These are phyloP conservation scores for Volucella inflata DNA, from an alignment of 2,888 invertebrate genomes.

Conservation along the genomic window DNA sequence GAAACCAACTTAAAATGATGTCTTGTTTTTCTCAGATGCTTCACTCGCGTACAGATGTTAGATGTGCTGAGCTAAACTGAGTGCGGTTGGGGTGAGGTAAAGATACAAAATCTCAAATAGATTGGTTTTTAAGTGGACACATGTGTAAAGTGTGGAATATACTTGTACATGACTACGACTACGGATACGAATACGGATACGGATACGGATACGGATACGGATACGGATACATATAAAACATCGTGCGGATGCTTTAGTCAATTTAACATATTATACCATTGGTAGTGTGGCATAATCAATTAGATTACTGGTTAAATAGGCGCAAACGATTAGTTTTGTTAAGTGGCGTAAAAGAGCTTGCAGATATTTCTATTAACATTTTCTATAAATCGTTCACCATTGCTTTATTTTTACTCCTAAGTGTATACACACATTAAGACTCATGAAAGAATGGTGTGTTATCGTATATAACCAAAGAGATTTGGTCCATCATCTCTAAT, in stretches of 20 bases:
- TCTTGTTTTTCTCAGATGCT: slow-evolving; percentile 66
- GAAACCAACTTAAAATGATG: slow-evolving; percentile 67
- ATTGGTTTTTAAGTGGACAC: slow-evolving; percentile 73
- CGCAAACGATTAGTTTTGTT: slow-evolving; percentile 67
- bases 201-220: too few relatives aligned
- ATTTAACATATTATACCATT: slow-evolving; percentile 70
- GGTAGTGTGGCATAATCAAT: slow-evolving; percentile 74
- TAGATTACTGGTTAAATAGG: slow-evolving; percentile 74
- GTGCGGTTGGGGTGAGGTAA: slow-evolving; percentile 22
- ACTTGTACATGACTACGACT: slow-evolving; percentile 1
- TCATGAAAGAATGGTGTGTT: too few relatives aligned
- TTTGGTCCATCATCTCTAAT: too few relatives aligned
- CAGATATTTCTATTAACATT: slow-evolving; percentile 1
- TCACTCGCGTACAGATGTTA: slow-evolving; percentile 64
- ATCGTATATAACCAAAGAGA: too few relatives aligned
- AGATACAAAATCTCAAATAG: slow-evolving; percentile 71
- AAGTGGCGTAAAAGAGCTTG: slow-evolving; percentile 47
- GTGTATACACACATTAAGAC: too few relatives aligned
- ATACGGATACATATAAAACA: slow-evolving; percentile 1
- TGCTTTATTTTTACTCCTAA: too few relatives aligned
- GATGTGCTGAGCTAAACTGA: slow-evolving; percentile 38
- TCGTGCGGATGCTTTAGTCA: slow-evolving; percentile 48
- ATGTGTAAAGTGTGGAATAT: slow-evolving; percentile 65
- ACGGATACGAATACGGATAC: too few relatives aligned
- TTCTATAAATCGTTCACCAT: too few relatives aligned